A percentile compares a stretch with the other conserved stretches of the same genome.
phyloP scores from a whole-genome alignment of 2,113 vertebrate species.

The Sinosuthora webbiana region DNA sequence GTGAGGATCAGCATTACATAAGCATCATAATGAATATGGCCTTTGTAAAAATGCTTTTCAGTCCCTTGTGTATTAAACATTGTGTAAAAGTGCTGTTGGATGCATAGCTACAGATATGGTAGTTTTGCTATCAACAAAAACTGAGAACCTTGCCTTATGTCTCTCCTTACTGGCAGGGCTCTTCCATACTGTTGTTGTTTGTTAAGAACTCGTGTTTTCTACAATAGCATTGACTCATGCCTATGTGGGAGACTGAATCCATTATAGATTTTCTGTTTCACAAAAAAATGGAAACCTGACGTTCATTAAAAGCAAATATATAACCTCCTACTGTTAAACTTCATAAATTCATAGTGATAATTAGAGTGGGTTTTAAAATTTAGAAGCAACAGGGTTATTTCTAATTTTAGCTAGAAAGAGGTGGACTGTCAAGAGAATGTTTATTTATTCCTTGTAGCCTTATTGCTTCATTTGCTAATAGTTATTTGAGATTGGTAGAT shows the following conservation, averaged over 20 bases:
- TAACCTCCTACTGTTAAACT: conserved; percentile 26
- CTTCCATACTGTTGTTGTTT: background rate
- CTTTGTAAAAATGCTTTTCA: background rate
- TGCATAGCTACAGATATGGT: background rate
- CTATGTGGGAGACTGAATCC: conserved; percentile 32
- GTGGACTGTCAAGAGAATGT: background rate
- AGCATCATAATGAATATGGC: background rate
- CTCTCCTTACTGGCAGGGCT: background rate
- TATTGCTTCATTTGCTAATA: conserved; percentile 12
- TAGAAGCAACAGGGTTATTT: conserved; percentile 1
- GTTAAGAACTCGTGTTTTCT: conserved; percentile 27
- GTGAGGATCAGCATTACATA: background rate
- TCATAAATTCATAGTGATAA: conserved; percentile 44
- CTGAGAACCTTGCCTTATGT: background rate
- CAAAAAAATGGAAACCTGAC: background rate
- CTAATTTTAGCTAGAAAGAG: conserved; percentile 15
- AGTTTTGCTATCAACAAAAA: background rate
- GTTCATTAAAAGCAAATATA: conserved; percentile 54
- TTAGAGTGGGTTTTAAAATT: conserved; percentile 41
- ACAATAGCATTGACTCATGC: background rate
- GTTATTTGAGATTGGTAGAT: background rate
- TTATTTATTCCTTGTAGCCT: conserved; percentile 3
- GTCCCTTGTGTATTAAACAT: background rate
- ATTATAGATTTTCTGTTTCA: conserved; percentile 1
- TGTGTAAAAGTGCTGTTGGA: background rate